These are phyloP conservation scores for Meteorus sp. DNA, from an alignment of 1,140 invertebrate species.

Conservation along the genomic window DNA sequence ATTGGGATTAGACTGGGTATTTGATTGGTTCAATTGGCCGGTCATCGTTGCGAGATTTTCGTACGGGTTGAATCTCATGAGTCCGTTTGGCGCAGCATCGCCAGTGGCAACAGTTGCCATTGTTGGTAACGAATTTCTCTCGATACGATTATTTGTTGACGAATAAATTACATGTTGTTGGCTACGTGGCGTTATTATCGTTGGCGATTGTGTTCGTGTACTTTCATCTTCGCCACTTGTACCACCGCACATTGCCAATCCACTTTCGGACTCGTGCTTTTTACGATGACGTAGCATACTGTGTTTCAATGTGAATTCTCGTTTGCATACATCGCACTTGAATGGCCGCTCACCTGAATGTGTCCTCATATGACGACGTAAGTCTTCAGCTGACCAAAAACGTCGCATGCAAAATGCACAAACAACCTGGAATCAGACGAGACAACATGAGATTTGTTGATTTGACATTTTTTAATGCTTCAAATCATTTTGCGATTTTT, in stretches of 20 bases:
- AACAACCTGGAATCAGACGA: constrained; percentile 67
- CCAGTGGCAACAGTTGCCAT: constrained; percentile 46
- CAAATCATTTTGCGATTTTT: neutral
- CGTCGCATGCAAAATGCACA: constrained; percentile 90
- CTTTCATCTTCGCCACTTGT: constrained; percentile 58
- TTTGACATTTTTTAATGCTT: constrained; percentile 3
- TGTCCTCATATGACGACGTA: constrained; percentile 88
- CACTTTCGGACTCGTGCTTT: constrained; percentile 72
- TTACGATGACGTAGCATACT: constrained; percentile 90
- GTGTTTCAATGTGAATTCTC: constrained; percentile 89
- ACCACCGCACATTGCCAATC: constrained; percentile 46
- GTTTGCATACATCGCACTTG: constrained; percentile 77
- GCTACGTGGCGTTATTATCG: constrained; percentile 53
- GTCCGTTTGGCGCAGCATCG: constrained; percentile 48
- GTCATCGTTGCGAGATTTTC: constrained; percentile 54
- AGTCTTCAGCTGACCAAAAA: constrained; percentile 92
- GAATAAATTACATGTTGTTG: too few species aligned
- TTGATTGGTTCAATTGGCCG: constrained; percentile 62
- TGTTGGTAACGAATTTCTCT: constrained; percentile 48
- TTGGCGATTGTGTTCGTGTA: constrained; percentile 51
- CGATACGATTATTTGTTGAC: too few species aligned
- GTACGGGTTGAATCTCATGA: constrained; percentile 50
- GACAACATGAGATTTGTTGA: constrained; percentile 2
- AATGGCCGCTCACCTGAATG: constrained; percentile 82
- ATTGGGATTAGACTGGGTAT: constrained; percentile 54